phyloP scores from a whole-genome alignment of 2,888 invertebrate genomes.

The Ennomos fuscantarius region DNA sequence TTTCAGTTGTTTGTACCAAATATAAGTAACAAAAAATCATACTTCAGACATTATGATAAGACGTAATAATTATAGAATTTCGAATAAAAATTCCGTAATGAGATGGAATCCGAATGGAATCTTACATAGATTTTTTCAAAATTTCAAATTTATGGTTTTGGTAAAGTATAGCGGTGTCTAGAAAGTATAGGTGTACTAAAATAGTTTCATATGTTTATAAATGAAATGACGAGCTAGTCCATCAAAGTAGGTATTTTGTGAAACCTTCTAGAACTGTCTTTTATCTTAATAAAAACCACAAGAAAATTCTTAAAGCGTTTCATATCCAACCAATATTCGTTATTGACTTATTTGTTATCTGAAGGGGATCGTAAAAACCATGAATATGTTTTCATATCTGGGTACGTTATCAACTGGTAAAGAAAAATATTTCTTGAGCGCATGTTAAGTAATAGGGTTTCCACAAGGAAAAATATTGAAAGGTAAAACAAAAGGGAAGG shows the following conservation, averaged over 20 bases:
- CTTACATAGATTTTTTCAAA: no score
- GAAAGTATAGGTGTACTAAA: no score
- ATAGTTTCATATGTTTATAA: no score
- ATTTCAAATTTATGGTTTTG: no score
- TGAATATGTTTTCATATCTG: slow-evolving; percentile 22
- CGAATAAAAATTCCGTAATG: no score
- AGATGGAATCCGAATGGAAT: no score
- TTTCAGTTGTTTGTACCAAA: no score
- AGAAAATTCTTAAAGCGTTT: background rate
- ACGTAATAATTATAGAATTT: no score
- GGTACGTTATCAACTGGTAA: slow-evolving; percentile 13
- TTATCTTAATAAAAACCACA: background rate
- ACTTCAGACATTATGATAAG: no score
- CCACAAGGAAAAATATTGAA: slow-evolving; percentile 1
- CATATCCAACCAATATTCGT: slow-evolving; percentile 5
- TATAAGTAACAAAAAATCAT: no score
- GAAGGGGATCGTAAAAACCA: slow-evolving; percentile 10
- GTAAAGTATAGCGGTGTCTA: no score
- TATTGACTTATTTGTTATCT: slow-evolving; percentile 8
- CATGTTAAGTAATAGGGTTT: slow-evolving; percentile 9
- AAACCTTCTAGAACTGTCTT: background rate
- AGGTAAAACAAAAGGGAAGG: slow-evolving; percentile 1
- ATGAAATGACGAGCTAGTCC: no score
- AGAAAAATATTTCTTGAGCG: slow-evolving; percentile 3
- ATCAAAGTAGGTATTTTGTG: background rate